Percentiles rank a stretch among this genome's conserved stretches.
phyloP scores from a whole-genome alignment of 1,140 invertebrate species.

The Helicoverpa zea region DNA sequence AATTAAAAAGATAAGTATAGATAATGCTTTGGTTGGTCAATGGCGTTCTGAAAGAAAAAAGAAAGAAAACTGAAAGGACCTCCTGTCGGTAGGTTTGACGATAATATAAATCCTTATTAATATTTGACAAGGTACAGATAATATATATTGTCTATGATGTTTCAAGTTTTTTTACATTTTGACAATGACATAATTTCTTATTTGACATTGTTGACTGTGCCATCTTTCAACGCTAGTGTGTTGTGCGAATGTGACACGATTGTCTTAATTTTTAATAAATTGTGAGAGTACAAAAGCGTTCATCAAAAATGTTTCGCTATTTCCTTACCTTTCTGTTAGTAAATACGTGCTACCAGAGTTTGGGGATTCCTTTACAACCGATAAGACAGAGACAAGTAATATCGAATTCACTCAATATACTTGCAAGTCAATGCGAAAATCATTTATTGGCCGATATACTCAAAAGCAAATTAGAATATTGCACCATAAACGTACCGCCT shows the following conservation, averaged over 20 bases:
- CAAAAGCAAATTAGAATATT: slow-evolving; percentile 62
- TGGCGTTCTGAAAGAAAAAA: no score
- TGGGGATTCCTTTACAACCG: slow-evolving; percentile 59
- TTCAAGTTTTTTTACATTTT: slow-evolving; percentile 1
- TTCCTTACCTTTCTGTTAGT: slow-evolving; percentile 67
- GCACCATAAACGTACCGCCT: slow-evolving; percentile 54
- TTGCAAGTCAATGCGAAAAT: slow-evolving; percentile 70
- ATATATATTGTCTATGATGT: not conserved
- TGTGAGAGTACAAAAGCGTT: not conserved
- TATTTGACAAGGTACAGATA: no score
- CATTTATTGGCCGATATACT: slow-evolving; percentile 63
- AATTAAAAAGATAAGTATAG: no score
- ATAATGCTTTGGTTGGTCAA: no score
- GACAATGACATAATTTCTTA: slow-evolving; percentile 6
- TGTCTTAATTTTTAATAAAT: not conserved
- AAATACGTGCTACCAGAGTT: slow-evolving; percentile 66
- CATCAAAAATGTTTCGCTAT: slow-evolving; percentile 66
- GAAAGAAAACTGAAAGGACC: no score
- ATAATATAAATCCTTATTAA: no score
- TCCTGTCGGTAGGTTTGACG: no score
- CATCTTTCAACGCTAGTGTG: slow-evolving; percentile 19
- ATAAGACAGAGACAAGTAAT: slow-evolving; percentile 47
- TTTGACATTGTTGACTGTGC: slow-evolving; percentile 30
- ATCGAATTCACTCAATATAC: slow-evolving; percentile 57
- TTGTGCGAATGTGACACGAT: slow-evolving; percentile 1